Base-by-base conservation (phyloP, 2,113 vertebrate genomes). In the Phainopepla nitens region DNA sequence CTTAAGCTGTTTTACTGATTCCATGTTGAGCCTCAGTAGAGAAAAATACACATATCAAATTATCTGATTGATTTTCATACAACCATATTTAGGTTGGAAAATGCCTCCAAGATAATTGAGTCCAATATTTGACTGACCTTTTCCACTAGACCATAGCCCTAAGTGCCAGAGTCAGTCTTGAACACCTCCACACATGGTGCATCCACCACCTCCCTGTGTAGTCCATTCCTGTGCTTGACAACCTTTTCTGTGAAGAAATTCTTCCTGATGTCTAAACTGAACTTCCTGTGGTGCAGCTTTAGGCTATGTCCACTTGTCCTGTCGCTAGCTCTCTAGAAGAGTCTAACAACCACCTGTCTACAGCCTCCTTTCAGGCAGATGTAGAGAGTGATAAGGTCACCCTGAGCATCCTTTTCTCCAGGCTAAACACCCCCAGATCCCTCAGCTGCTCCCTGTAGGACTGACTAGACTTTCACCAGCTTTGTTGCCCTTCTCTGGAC, bases 291-390 rank as follows among this genome's bases (percentile, higher is more conserved):
- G 13, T 53, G 29, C 6, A 68, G 13, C 20, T 75, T 47, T 13
- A 47, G 39, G n/a, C 9, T 5, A 7, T 45, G n/a, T 36, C 36
- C 27, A 16, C 36, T 68, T 53, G 23, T 60, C 39, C n/a, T 60
- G 10, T 53, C 0, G 0, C 60, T 29, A 18, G 39, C 9, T 60
- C n/a, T 45, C 9, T 41, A 57, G 11, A 44, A 20, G 53, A 39
- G 28, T 21, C 6, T 4, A 44, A 44, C 22, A 3, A 22, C 15
- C 23, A 42, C 12, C 9, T 41, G 29, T 6, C 35, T 27, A 13
- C 27, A 57, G 12, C 4, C n/a, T 60, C 13, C n/a, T 60, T 60
- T 45, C 28, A 12, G 7, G 24, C 5, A 66, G 27, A 4, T 68
- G 44, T 22, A 42, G 35, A 47, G 28, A 44, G 23, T 31, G 39